Conservation (phyloP, 2,113 vertebrate species). For the Sinosuthora webbiana region DNA sequence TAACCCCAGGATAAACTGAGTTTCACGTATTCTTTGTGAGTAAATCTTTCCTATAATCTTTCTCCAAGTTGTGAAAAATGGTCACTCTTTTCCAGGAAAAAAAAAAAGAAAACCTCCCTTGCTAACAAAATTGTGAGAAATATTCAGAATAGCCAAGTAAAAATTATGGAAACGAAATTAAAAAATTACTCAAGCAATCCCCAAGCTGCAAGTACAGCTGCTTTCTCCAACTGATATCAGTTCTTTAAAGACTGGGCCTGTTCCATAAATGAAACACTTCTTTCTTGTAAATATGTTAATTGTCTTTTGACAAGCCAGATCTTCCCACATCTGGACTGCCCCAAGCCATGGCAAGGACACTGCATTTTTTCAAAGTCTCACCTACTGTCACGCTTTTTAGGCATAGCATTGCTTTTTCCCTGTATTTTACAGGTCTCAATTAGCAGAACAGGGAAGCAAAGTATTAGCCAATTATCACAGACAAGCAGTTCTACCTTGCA, state of each 20-base stretch:
- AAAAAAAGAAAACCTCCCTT: not conserved
- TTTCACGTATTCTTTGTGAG: not conserved
- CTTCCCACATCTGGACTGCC: not conserved
- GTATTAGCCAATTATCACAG: not conserved
- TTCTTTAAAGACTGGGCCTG: not conserved
- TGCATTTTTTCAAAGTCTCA: not conserved
- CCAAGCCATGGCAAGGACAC: not conserved
- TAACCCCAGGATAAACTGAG: not conserved
- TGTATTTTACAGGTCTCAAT: not conserved
- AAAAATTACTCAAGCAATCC: not conserved
- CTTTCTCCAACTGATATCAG: conserved; percentile 7
- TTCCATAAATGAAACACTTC: conserved; percentile 46
- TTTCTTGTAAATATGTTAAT: conserved; percentile 37
- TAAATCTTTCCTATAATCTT: not conserved
- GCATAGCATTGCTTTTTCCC: not conserved
- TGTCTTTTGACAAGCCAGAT: conserved; percentile 15
- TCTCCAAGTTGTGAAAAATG: not conserved
- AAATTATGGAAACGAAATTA: not conserved
- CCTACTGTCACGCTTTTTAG: not conserved
- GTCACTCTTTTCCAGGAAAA: not conserved
- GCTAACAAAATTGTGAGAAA: conserved; percentile 38
- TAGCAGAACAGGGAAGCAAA: not conserved
- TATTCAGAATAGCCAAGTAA: conserved; percentile 14
- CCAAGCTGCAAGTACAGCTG: not conserved
- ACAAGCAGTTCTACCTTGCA: not conserved